phyloP scores from a whole-genome alignment of 2,113 vertebrate genomes.

The Polyodon spathula region DNA sequence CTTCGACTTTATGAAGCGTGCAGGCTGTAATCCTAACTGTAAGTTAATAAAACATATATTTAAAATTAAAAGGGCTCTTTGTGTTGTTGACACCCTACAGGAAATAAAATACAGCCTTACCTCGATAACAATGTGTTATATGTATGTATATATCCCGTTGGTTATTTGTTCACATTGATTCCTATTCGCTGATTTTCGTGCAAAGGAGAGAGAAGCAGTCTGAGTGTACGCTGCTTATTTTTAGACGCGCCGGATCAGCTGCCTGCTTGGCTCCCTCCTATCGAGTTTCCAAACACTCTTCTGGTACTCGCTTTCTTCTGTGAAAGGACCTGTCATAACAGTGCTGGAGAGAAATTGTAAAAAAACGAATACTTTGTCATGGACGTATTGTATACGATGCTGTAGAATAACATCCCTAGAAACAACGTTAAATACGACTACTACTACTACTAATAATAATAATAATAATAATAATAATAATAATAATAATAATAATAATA shows the following conservation, averaged over 20 bases:
- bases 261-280: constrained; percentile 59
- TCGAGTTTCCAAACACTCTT: constrained; percentile 52
- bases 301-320: constrained; percentile 13
- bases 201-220: constrained; percentile 30
- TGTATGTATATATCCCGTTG: constrained; percentile 23
- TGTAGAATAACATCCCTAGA: too few relatives aligned
- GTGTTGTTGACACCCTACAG: neutral
- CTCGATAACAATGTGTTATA: constrained; percentile 34
- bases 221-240: constrained; percentile 70
- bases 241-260: constrained; percentile 81
- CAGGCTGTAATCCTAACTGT: too few relatives aligned
- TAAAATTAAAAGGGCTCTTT: neutral
- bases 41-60: too few relatives aligned
- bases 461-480: constrained; percentile 8
- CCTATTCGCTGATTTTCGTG: constrained; percentile 34
- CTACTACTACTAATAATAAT: too few relatives aligned
- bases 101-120: neutral
- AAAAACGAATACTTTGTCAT: neutral
- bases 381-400: neutral
- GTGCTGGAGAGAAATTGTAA: too few relatives aligned
- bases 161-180: constrained; percentile 34
- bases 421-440: neutral
- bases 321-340: neutral
- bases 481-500: neutral
- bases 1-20: too few relatives aligned